Conservation (phyloP, 1,140 invertebrate genomes). For the Drosophila jambulina region DNA sequence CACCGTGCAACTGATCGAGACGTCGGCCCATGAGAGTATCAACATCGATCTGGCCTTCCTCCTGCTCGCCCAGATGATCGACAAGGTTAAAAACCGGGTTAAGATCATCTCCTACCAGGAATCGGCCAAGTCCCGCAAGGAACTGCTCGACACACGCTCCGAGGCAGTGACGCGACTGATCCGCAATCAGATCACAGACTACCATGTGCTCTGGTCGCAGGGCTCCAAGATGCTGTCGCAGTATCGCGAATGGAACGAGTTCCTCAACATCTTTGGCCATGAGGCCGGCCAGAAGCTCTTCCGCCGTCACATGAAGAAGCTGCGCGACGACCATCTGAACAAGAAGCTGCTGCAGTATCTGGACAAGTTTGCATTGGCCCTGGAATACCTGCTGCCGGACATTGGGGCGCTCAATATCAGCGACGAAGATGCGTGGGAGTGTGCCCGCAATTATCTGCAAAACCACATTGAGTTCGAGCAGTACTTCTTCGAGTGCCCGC, state of each 20-base stretch:
- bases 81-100: slow-evolving; percentile 88
- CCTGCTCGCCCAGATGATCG: slow-evolving; percentile 95
- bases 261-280: slow-evolving; percentile 94
- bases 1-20: slow-evolving; percentile 95
- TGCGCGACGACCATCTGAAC: slow-evolving; percentile 94
- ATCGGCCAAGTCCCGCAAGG: slow-evolving; percentile 93
- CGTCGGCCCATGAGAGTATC: slow-evolving; percentile 98
- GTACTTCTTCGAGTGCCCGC: slow-evolving; percentile 94
- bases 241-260: slow-evolving; percentile 95
- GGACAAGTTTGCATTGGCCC: slow-evolving; percentile 91
- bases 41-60: slow-evolving; percentile 98
- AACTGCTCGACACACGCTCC: slow-evolving; percentile 94
- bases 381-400: slow-evolving; percentile 94
- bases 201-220: slow-evolving; percentile 94
- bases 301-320: slow-evolving; percentile 92
- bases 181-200: slow-evolving; percentile 91
- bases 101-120: slow-evolving; percentile 94
- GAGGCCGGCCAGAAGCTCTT: slow-evolving; percentile 93
- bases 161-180: slow-evolving; percentile 95
- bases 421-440: slow-evolving; percentile 92
- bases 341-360: slow-evolving; percentile 93
- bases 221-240: slow-evolving; percentile 94
- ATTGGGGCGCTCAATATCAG: slow-evolving; percentile 88
- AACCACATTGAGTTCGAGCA: slow-evolving; percentile 95
- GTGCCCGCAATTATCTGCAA: slow-evolving; percentile 92